Base-by-base conservation (phyloP, 1,140 invertebrate species). In the Psilanteris sp. region DNA sequence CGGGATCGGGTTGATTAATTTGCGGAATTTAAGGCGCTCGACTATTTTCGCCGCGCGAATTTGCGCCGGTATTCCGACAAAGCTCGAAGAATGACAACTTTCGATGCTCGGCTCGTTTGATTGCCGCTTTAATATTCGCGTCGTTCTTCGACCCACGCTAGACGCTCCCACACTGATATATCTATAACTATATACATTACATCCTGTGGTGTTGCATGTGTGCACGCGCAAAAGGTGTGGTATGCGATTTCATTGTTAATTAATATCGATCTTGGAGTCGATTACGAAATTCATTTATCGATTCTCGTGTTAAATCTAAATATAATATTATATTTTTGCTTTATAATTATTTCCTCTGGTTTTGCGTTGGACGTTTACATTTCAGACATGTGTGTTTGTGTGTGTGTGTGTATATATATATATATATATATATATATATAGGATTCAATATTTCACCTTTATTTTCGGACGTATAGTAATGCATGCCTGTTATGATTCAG, bases 161-260 rank as follows among this genome's bases (percentile, higher is more conserved):
- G 55, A 57, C 72, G 61, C 64, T 76, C 71, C 61, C 70, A 67
- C 70, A 66, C n/a, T 52, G 46, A 32, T 70, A 36, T 31, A 27
- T 26, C 27, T 57, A 59, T 32, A 44, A 37, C 61, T 66, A 59
- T 59, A 59, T 44, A 52, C 18, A 32, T 26, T 29, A 59, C 66
- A 70, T 70, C 36, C 59, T 62, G 61, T 37, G n/a, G 3, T n/a
- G 26, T 36, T 67, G 61, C 48, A 46, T 59, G 46, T 37, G 54
- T 46, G 31, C 26, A 34, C 34, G 41, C 50, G 52, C 64, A 68
- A 67, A 79, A 79, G 78, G 74, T 46, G 74, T 55, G 74, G 54
- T 50, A 72, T 50, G 55, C 57, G 76, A 66, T 64, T 72, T 72
- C 20, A 48, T 72, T 43, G 48, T 72, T 55, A 62, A 72, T 62